These are phyloP conservation scores for Andrena camellia DNA, from an alignment of 2,888 invertebrate genomes.

Conservation along the genomic window DNA sequence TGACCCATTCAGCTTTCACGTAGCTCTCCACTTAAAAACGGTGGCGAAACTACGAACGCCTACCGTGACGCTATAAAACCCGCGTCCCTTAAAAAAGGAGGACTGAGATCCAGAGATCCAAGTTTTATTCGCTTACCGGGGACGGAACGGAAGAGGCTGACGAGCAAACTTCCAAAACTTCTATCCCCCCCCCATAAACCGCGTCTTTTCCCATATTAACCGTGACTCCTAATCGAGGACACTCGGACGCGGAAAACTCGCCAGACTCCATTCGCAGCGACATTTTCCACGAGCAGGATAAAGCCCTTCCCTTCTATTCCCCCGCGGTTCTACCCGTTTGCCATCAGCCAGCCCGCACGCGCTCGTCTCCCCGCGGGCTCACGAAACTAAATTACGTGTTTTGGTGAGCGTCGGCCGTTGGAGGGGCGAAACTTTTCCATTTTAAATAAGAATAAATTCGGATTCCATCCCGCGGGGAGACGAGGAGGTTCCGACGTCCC, in stretches of 20 bases:
- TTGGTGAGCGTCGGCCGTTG: neutral
- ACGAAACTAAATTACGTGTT: constrained; percentile 30
- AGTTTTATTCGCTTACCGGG: neutral
- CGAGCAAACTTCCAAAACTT: constrained; percentile 39
- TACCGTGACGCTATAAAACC: neutral
- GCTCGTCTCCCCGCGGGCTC: constrained; percentile 2
- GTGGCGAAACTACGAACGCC: neutral
- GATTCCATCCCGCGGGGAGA: constrained; percentile 71
- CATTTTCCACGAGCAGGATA: constrained; percentile 41
- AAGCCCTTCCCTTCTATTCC: constrained; percentile 1
- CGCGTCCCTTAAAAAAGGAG: neutral
- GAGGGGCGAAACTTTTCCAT: constrained; percentile 77
- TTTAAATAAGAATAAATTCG: constrained; percentile 82
- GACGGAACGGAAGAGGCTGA: neutral
- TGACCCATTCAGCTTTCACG: neutral
- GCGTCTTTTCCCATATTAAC: constrained; percentile 25
- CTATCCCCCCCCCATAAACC: neutral
- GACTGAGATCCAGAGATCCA: neutral
- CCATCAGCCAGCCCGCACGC: neutral
- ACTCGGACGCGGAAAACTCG: constrained; percentile 40
- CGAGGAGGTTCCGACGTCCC: neutral
- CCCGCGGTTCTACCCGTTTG: neutral
- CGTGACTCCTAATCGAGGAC: constrained; percentile 54
- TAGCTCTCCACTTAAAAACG: neutral
- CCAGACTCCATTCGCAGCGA: constrained; percentile 14